These are phyloP conservation scores for Agonopterix subpropinquella DNA, from an alignment of 2,888 invertebrate species.

Conservation along the genomic window DNA sequence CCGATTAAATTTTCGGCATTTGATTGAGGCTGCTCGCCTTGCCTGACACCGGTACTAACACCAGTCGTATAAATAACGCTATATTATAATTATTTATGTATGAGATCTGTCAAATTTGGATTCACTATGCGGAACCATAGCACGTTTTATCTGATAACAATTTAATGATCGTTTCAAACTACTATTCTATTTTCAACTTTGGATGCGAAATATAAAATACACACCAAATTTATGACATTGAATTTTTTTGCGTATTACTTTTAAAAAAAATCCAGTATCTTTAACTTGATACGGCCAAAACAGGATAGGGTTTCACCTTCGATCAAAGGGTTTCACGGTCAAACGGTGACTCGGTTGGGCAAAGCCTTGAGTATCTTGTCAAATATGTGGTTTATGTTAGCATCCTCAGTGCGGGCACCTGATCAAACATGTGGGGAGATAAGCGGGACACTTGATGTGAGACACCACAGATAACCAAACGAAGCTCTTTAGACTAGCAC, in stretches of 20 bases:
- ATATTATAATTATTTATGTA: not conserved
- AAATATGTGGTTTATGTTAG: constrained; percentile 44
- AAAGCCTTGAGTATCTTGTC: constrained; percentile 40
- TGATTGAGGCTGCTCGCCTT: constrained; percentile 11
- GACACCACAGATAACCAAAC: constrained; percentile 55
- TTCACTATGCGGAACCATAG: not conserved
- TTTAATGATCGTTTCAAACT: too few species aligned
- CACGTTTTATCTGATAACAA: not conserved
- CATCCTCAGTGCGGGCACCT: constrained; percentile 55
- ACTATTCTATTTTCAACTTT: too few species aligned
- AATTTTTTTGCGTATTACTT: too few species aligned
- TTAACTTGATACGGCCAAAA: constrained; percentile 36
- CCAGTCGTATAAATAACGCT: not conserved
- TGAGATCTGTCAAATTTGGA: not conserved
- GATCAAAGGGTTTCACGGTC: constrained; percentile 58
- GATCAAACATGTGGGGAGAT: constrained; percentile 70
- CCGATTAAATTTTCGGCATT: constrained; percentile 37
- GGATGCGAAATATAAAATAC: too few species aligned
- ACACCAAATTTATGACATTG: too few species aligned
- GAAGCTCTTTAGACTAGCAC: constrained; percentile 37
- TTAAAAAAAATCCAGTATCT: too few species aligned
- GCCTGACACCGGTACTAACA: constrained; percentile 7
- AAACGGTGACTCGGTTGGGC: constrained; percentile 25
- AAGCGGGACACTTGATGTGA: constrained; percentile 69
- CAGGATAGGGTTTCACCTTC: constrained; percentile 46